Percentiles rank a stretch among this genome's conserved stretches.
Evolutionary conservation across 2,888 invertebrate species (phyloP).

Genomic region (Cephus sareptanus): DNA sequence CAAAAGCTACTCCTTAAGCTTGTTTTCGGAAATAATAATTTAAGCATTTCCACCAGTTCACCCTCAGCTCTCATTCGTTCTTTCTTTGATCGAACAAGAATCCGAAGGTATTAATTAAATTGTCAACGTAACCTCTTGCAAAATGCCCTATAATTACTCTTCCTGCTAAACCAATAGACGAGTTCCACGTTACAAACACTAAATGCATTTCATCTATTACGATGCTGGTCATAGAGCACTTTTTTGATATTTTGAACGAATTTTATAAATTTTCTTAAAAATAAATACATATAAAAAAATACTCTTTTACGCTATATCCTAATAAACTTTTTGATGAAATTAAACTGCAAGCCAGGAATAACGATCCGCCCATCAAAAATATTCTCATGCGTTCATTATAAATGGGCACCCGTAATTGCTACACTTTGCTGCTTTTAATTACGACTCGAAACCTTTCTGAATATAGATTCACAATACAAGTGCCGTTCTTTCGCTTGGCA

Average conservation of each 20-base stretch:
- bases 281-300: background rate
- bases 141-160: background rate
- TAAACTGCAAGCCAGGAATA: background rate
- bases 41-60: conserved; percentile 41
- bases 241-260: background rate
- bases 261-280: background rate
- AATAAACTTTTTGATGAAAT: background rate
- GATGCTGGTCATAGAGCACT: background rate
- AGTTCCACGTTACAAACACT: background rate
- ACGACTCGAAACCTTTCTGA: background rate
- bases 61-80: background rate
- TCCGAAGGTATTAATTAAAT: background rate
- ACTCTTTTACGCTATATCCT: background rate
- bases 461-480: background rate
- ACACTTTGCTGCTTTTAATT: background rate
- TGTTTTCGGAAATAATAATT: conserved; percentile 35
- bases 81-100: conserved; percentile 7
- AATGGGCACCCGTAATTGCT: background rate
- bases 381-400: background rate
- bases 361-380: background rate
- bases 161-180: background rate
- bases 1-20: background rate
- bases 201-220: background rate
- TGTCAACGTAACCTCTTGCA: background rate
- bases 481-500: background rate